These are phyloP conservation scores for Pyrocephalus nanus DNA, from an alignment of 2,797 vertebrate species.

Conservation along the genomic window DNA sequence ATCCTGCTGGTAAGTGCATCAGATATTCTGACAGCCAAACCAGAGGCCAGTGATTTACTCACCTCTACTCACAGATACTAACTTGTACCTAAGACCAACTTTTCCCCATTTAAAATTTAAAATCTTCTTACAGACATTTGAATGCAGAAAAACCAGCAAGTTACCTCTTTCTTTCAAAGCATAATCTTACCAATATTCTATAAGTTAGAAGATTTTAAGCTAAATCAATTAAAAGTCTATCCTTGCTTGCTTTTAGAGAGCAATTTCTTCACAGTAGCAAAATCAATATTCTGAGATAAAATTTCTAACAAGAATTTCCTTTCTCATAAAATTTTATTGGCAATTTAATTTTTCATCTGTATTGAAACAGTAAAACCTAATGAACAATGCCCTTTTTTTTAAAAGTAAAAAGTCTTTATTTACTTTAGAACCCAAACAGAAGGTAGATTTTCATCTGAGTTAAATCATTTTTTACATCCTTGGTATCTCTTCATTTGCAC, in stretches of 20 bases:
- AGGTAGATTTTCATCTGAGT: slow-evolving; percentile 67
- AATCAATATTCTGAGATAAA: slow-evolving; percentile 53
- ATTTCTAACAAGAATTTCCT: slow-evolving; percentile 33
- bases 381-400: slow-evolving; percentile 10
- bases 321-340: slow-evolving; percentile 40
- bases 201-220: background rate
- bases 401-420: slow-evolving; percentile 60
- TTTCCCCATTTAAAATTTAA: background rate
- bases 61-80: background rate
- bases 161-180: background rate
- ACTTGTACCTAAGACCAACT: background rate
- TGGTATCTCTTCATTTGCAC: slow-evolving; percentile 52
- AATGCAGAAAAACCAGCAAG: background rate
- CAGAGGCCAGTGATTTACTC: background rate
- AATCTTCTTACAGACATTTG: background rate
- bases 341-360: slow-evolving; percentile 35
- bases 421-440: slow-evolving; percentile 67
- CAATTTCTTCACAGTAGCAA: slow-evolving; percentile 13
- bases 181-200: background rate
- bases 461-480: slow-evolving; percentile 67
- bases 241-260: background rate
- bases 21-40: background rate
- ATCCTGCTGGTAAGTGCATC: background rate
- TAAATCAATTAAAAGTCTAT: slow-evolving; percentile 21
- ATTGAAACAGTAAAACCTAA: background rate